Evolutionary conservation across 2,113 vertebrate genomes (phyloP).

Genomic region (Herpetotheres cachinnans): DNA sequence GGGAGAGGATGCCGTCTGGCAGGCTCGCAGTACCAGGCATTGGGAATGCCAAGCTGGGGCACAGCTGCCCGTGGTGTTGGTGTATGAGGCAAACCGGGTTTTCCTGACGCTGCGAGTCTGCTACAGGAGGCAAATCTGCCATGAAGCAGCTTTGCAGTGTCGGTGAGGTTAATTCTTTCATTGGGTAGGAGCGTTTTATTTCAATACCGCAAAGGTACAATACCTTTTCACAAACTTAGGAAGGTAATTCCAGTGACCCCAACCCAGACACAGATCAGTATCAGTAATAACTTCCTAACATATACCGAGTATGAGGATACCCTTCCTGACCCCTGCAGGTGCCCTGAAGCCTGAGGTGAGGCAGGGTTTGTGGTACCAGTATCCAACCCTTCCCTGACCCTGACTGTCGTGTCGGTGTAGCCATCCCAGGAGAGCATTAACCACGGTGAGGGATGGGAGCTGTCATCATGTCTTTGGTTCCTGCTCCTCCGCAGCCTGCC

Average conservation of each 20-base stretch:
- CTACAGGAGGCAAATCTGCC: neutral
- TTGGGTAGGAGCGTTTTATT: neutral
- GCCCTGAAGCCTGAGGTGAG: too few relatives aligned
- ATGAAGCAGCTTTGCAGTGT: neutral
- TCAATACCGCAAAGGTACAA: neutral
- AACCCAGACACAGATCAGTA: neutral
- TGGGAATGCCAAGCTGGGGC: neutral
- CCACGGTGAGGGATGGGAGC: neutral
- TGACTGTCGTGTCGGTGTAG: neutral
- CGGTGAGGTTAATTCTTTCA: neutral
- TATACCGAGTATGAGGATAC: accelerated
- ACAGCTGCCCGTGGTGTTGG: neutral
- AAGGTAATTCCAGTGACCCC: neutral
- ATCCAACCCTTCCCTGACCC: neutral
- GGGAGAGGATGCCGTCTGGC: neutral
- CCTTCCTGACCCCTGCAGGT: neutral
- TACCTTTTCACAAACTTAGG: neutral
- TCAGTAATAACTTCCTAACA: neutral
- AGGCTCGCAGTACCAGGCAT: neutral
- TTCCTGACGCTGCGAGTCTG: neutral
- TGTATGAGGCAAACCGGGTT: accelerated
- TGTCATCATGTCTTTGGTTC: neutral
- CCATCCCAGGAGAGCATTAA: neutral
- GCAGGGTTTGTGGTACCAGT: neutral
- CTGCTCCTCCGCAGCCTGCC: neutral